These are phyloP conservation scores for Varanus salvator DNA, from an alignment of 2,113 vertebrate species.

Conservation along the genomic window DNA sequence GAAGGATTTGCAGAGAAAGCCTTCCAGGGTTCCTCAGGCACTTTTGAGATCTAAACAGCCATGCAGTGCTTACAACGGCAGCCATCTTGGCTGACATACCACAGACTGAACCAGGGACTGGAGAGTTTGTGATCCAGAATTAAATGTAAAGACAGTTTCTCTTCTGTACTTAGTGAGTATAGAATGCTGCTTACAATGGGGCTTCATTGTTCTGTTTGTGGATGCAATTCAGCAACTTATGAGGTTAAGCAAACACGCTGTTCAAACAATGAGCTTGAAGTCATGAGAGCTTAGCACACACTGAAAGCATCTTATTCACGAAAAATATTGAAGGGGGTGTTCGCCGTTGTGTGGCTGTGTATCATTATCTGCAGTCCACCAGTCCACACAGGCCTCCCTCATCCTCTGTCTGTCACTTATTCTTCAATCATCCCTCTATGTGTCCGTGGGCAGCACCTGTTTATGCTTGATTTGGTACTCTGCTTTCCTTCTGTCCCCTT, in stretches of 20 bases:
- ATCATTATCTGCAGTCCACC: background rate
- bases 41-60: conserved; percentile 49
- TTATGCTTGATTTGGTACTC: accelerated
- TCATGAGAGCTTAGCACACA: conserved; percentile 34
- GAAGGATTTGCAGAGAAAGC: accelerated
- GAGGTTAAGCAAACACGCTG: conserved; percentile 52
- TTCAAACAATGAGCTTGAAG: conserved; percentile 46
- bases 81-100: background rate
- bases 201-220: background rate
- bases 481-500: background rate
- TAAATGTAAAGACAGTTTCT: background rate
- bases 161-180: background rate
- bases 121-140: background rate
- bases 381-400: background rate
- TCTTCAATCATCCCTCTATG: background rate
- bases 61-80: background rate
- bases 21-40: background rate
- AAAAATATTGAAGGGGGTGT: background rate
- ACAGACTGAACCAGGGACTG: background rate
- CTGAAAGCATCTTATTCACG: background rate
- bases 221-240: conserved; percentile 66
- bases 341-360: background rate
- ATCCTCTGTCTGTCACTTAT: background rate
- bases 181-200: background rate
- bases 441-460: background rate